A percentile compares a stretch with the other conserved stretches of the same genome.
Evolutionary conservation across 1,140 invertebrate species (phyloP).

Genomic region (Himalopsyche phryganea): DNA sequence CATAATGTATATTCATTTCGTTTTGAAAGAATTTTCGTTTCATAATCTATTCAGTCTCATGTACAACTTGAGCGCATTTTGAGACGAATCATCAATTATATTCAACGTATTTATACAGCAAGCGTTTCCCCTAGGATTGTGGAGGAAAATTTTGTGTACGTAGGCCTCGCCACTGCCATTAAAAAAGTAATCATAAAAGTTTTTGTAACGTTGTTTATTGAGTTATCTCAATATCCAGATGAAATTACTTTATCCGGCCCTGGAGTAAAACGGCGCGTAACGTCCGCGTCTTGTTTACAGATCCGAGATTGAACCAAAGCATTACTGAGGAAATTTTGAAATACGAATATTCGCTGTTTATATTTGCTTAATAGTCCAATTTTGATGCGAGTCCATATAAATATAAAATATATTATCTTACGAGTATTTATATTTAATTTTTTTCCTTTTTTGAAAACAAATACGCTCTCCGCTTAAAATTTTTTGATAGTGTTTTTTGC

Average conservation of each 20-base stretch:
- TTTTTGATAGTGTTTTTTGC: no score
- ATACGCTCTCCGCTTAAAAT: no score
- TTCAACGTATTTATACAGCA: not conserved
- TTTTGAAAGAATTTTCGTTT: no score
- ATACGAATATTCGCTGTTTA: no score
- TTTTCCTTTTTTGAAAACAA: no score
- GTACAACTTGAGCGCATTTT: not conserved
- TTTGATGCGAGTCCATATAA: not conserved
- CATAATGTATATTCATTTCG: no score
- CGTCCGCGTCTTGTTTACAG: not conserved
- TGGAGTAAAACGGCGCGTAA: not conserved
- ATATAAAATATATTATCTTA: not conserved
- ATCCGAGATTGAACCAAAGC: not conserved
- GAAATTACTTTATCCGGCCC: conserved; percentile 5
- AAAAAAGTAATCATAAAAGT: conserved; percentile 13
- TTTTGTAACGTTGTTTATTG: conserved; percentile 5
- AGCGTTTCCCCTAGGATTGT: not conserved
- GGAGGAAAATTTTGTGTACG: not conserved
- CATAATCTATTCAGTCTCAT: no score
- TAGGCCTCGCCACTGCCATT: not conserved
- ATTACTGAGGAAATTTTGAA: no score
- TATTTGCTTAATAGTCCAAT: no score
- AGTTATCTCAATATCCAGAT: conserved; percentile 7
- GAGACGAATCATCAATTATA: not conserved
- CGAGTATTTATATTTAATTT: no score